These are phyloP conservation scores for Halocaridina rubra DNA, from an alignment of 2,888 invertebrate genomes.

Conservation along the genomic window DNA sequence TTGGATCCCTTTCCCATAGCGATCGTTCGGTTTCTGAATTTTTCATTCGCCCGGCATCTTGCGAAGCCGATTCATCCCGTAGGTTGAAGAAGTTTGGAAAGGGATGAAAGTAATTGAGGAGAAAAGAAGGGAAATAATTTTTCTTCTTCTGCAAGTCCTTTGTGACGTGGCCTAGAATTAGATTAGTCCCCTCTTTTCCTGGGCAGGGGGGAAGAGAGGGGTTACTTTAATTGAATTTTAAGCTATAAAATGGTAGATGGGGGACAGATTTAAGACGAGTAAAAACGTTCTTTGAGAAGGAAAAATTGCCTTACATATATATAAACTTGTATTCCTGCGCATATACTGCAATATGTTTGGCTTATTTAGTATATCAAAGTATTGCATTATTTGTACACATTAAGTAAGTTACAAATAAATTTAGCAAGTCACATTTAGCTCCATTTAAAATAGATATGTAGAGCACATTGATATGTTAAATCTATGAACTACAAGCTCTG, in stretches of 20 bases:
- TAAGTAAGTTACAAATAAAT: no score
- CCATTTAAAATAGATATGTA: no score
- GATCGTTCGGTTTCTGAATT: conserved; percentile 7
- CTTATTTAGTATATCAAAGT: no score
- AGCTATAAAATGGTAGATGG: conserved; percentile 59
- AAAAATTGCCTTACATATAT: neutral
- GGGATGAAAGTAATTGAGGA: conserved; percentile 34
- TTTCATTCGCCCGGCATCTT: conserved; percentile 29
- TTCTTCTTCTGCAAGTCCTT: conserved; percentile 58
- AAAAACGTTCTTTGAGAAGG: no score
- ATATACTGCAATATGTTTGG: no score
- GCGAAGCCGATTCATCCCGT: neutral
- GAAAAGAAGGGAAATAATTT: conserved; percentile 43
- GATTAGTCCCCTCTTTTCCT: conserved; percentile 54
- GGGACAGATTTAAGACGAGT: conserved; percentile 44
- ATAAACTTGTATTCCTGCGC: neutral
- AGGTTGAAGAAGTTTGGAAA: conserved; percentile 5
- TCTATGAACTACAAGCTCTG: no score
- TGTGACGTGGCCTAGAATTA: conserved; percentile 56
- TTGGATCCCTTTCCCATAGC: neutral
- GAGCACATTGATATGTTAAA: no score
- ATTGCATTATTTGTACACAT: no score
- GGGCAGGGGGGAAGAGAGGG: conserved; percentile 2
- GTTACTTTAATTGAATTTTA: conserved; percentile 61
- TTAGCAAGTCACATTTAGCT: no score